Conservation (phyloP, 2,113 vertebrate species). For the Cyanoramphus novaezelandiae region DNA sequence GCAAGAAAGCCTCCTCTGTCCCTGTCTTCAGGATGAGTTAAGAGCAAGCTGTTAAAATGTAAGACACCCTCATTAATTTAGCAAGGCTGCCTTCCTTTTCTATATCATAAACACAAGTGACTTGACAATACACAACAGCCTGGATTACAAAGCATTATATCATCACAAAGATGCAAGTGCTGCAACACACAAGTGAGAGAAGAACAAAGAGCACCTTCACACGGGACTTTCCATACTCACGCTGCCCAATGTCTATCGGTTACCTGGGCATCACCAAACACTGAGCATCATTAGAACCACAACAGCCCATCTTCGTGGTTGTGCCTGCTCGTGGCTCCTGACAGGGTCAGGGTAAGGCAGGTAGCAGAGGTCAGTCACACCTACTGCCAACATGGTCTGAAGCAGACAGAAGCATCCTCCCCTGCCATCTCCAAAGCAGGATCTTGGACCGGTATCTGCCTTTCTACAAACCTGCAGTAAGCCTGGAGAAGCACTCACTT, state of each 20-base stretch:
- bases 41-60: background rate
- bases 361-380: background rate
- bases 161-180: background rate
- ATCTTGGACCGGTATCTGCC: rapidly evolving
- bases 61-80: background rate
- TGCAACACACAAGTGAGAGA: background rate
- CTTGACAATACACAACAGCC: background rate
- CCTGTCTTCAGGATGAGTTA: background rate
- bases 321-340: background rate
- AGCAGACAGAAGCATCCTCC: background rate
- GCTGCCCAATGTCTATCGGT: background rate
- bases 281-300: background rate
- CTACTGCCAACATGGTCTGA: rapidly evolving
- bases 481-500: background rate
- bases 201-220: background rate
- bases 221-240: background rate
- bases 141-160: background rate
- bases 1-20: background rate
- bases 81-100: background rate
- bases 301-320: background rate
- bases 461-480: background rate
- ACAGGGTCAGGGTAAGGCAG: background rate
- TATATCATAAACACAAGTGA: background rate
- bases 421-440: background rate
- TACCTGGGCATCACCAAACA: background rate